Base-by-base conservation (phyloP, 1,140 invertebrate species). In the Procambarus virginalis region DNA sequence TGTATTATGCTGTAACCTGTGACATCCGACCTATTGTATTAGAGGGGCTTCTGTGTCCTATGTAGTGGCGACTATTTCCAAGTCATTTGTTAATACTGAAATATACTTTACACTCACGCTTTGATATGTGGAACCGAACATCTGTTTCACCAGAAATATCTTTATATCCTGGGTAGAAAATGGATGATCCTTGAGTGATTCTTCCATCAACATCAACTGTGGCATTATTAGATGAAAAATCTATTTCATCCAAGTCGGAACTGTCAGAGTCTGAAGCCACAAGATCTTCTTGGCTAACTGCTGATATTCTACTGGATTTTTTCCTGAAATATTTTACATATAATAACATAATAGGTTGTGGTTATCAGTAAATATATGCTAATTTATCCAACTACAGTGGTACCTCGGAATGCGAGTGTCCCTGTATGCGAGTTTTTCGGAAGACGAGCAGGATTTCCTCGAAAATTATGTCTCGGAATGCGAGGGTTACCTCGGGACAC, bases 101-200 rank as follows among this genome's bases (percentile, higher is more conserved):
- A 83, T 34, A 55, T 9, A 12, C 4, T 9, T 55, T 12, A 17
- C 8, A 84, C 91, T 84, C 51, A 92, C 91, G 78, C 60, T 89
- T 92, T 64, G 86, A 88, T 48, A 91, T 88, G 86, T 92, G 92
- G 75, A 92, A 89, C 51, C 88, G 49, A 48, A 86, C 85, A 76
- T 85, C 84, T 83, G 89, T 86, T 79, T 85, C 58, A 45, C 58
- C 76, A n/a, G 85, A 60, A 51, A 87, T n/a, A 81, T 89, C 22
- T 46, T 84, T 77, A 46, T 17, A 48, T 17, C 46, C n/a, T 20
- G 70, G 5, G 34, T 86, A 84, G 70, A 86, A 84, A 46, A 60
- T 48, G 49, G 88, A 81, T 6, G n/a, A 68, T 10, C 83, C 86
- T 9, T 46, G 46, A n/a, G 80, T 73, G 3, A 76, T 49, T 10